Evolutionary conservation across 2,113 vertebrate species (phyloP).

Genomic region (Prionailurus viverrinus): DNA sequence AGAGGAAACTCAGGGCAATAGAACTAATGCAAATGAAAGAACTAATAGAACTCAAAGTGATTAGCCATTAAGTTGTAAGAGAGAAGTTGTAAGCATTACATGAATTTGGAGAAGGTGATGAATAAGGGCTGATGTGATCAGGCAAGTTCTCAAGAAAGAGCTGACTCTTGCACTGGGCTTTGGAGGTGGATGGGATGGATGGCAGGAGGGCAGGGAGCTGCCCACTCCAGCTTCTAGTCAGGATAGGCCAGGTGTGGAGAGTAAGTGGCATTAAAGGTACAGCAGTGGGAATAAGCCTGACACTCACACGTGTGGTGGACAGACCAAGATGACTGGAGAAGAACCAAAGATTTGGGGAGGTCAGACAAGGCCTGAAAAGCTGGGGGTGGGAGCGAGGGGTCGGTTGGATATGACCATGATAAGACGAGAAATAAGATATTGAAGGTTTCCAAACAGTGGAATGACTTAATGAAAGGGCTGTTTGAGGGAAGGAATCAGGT

Average conservation of each 20-base stretch:
- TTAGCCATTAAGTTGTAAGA: not conserved
- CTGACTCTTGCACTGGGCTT: not conserved
- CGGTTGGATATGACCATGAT: not conserved
- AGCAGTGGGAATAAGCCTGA: not conserved
- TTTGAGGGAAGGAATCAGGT: constrained; percentile 5
- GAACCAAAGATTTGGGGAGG: not conserved
- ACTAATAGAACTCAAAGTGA: constrained; percentile 1
- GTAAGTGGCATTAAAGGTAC: not conserved
- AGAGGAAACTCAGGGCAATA: constrained; percentile 19
- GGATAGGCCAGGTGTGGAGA: not conserved
- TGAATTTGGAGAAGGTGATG: not conserved
- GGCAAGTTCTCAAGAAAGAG: not conserved
- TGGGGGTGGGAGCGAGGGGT: not conserved
- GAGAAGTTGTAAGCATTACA: not conserved
- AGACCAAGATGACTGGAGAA: not conserved
- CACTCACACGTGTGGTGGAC: not conserved
- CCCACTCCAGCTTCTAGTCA: not conserved
- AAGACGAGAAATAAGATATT: not conserved
- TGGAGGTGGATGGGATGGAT: not conserved
- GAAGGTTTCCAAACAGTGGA: constrained; percentile 40
- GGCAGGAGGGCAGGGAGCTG: not conserved
- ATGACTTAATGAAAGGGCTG: not conserved
- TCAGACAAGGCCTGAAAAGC: not conserved
- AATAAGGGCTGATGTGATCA: not conserved
- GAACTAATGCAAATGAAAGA: not conserved